Base-by-base conservation (phyloP, 2,888 invertebrate species). In the Ecdyonurus torrentis region DNA sequence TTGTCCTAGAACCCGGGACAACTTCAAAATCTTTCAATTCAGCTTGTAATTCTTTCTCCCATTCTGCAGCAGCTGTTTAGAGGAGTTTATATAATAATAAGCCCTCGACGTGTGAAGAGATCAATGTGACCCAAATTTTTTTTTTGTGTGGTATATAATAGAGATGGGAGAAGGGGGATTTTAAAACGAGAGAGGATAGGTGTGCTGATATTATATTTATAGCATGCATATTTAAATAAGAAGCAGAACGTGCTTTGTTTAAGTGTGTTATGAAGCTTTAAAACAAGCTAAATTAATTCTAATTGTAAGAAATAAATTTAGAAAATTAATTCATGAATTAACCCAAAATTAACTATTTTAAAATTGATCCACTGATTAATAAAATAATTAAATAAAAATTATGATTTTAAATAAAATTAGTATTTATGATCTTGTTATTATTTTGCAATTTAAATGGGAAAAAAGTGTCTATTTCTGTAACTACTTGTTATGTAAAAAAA, bases 21-120 rank as follows among this genome's bases (percentile, higher is more conserved):
- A 95, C 89, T 77, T 96, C 95, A 76, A 91, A 96, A 74, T 95
- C 94, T 75, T 92, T 91, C 69, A 96, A 81, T 77, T 96, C 95
- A 61, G 92, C 92, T 74, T 94, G 94, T 72, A 96, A 78, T 77
- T 96, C 95, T 74, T 89, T 90, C 79, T 96, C 96, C 93, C 94
- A 94, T 80, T 94, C 92, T 77, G 91, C 91, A 85, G 87, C 78
- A 81, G 77, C 72, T 72, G 75, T 73, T 63, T 66, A 68, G 70
- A 72, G 71, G 70, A 71, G 52, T 37, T 37, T 25, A 52, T 37
- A 52, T 19, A 52, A 20, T n/a, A n/a, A n/a, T n/a, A n/a, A 19
- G 23, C 23, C 58, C 61, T 19, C 61, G 25, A 20, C 23, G 23
- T 10, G 24, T 19, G 58, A 52, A 23, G 52, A 52, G 3, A 72